Base-by-base conservation (phyloP, 2,113 vertebrate genomes). In the Taxidea taxus region DNA sequence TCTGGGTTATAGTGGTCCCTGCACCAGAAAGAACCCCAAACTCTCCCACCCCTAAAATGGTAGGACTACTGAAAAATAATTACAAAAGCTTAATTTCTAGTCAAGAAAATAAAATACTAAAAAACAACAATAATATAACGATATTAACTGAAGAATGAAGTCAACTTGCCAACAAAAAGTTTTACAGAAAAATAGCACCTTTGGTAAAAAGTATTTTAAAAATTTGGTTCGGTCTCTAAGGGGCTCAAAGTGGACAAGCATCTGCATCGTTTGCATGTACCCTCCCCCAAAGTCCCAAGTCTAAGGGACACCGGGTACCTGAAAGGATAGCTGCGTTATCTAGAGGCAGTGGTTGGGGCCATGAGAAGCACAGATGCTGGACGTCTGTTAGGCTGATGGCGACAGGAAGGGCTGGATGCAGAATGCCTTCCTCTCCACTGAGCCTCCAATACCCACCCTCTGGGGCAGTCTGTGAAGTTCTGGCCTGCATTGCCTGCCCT, bases 171-270 rank as follows among this genome's bases (percentile, higher is more conserved):
- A 90, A 95, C 96, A 98, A 83, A 83, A 87, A 98, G 96, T 97
- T 98, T 92, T 98, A 98, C 95, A 98, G 96, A 98, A 98, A 98
- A 97, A 98, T 99, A 99, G 99, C 99, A 99, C 98, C 98, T 98
- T 98, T 98, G 98, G 98, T 96, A 98, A 99, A 93, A 92, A 87
- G 80, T 97, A 72, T 82, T 95, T 94, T 14, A 62, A 95, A 97
- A 85, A 85, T 96, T 97, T 97, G 97, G 87, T 95, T 92, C 90
- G 84, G 81, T 98, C 42, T 93, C 92, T 87, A 90, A n/a, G 31
- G 92, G 90, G 84, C 75, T 96, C 60, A 9, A 78, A 87, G 90
- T 87, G 87, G 34, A 54, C 64, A 90, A 93, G 86, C 77, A 90
- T 87, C 89, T 97, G 94, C 91, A 90, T 93, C 83, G 56, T 91